Base-by-base conservation (phyloP, 1,140 invertebrate genomes). In the Diprion similis region DNA sequence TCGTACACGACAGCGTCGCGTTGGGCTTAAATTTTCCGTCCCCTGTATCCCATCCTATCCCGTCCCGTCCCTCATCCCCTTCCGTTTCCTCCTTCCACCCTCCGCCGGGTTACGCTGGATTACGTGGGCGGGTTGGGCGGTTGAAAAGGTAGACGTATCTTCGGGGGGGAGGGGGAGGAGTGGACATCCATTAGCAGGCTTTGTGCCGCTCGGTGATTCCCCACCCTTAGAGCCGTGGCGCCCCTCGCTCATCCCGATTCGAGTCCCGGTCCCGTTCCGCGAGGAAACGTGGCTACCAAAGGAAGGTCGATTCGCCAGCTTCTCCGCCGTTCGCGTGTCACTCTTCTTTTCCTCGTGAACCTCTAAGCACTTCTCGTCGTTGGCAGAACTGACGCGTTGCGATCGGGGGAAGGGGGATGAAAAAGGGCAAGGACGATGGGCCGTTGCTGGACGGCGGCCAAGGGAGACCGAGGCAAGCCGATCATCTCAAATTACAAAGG, bases 401-500 rank as follows among this genome's bases (percentile, higher is more conserved):
- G 51, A 72, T 68, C 64, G 69, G 59, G 45, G 37, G 46, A 74
- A 72, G 74, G 72, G 76, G 77, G 77, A 78, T 51, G 69, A 18
- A 66, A 24, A 67, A 68, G 59, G 45, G 24, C 17, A 74, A 73
- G 66, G 46, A 37, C 24, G 24, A 24, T 6, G 24, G 24, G 24
- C 24, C 6, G 24, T 37, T 37, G 24, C 24, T 37, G 24, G 24
- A 37, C 24, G 24, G 6, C 24, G 24, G 24, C 24, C 24, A 37
- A 3, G 24, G 24, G 24, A 6, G 24, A 37, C 24, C 2, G 24
- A 67, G 75, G 72, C 80, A 81, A 84, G 84, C 84, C 80, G 82
- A 83, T 84, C 81, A 84, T 85, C 83, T 85, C 83, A 81, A 84
- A 84, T 85, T 85, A 84, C 84, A 84, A 84, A 84, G 82, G 82